Evolutionary conservation across 2,797 vertebrate species (phyloP).

Genomic region (Myotis myotis): DNA sequence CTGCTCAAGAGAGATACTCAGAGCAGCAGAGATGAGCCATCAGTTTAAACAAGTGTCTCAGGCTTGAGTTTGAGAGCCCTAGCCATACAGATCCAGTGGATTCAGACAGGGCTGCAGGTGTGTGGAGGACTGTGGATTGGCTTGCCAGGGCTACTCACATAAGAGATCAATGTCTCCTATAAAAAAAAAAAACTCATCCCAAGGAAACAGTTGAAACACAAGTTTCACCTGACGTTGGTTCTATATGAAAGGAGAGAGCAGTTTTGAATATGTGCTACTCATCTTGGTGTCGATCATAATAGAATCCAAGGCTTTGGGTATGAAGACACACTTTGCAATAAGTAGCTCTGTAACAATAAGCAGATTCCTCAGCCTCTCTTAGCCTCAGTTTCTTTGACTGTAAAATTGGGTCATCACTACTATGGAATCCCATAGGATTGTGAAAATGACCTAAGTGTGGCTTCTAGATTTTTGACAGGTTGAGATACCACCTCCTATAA

Average conservation of each 20-base stretch:
- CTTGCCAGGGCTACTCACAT: neutral
- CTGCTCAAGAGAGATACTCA: slow-evolving; percentile 15
- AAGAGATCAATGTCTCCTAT: neutral
- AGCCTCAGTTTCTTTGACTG: neutral
- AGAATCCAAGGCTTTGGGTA: neutral
- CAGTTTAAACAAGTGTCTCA: slow-evolving; percentile 34
- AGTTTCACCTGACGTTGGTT: neutral
- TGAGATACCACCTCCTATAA: slow-evolving; percentile 25
- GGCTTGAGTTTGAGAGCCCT: neutral
- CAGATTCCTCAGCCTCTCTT: neutral
- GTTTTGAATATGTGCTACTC: neutral
- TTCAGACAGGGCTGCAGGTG: neutral
- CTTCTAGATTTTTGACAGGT: slow-evolving; percentile 55
- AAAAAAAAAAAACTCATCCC: neutral
- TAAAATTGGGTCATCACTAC: slow-evolving; percentile 12
- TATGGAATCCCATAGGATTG: neutral
- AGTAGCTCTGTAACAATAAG: neutral
- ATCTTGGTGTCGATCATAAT: neutral
- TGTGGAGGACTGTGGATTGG: neutral
- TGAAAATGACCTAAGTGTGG: slow-evolving; percentile 29
- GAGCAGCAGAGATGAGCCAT: neutral
- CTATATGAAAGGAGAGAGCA: neutral
- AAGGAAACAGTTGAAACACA: neutral
- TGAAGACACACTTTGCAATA: neutral
- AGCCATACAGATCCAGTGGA: neutral